These are phyloP conservation scores for Acrobasis repandana DNA, from an alignment of 2,888 invertebrate species.

Conservation along the genomic window DNA sequence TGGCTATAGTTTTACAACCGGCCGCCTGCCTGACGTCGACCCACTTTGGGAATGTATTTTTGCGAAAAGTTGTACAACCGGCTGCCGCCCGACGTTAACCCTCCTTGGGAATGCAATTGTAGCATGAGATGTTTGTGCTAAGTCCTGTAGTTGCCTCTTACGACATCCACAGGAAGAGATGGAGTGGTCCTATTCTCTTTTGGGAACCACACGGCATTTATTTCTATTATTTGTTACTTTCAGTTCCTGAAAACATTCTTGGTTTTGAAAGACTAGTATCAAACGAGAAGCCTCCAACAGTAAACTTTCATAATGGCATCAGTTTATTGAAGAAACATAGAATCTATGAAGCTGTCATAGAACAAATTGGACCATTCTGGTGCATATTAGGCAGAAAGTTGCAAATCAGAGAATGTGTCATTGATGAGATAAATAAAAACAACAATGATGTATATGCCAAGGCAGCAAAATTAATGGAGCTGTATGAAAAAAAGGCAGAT, in stretches of 20 bases:
- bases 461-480: conserved; percentile 14
- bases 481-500: conserved; percentile 14
- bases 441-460: conserved; percentile 10
- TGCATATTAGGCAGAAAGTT: conserved; percentile 16
- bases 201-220: too few relatives aligned
- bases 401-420: conserved; percentile 18
- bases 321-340: conserved; percentile 14
- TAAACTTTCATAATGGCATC: background rate
- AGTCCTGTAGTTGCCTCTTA: too few relatives aligned
- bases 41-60: too few relatives aligned
- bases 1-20: too few relatives aligned
- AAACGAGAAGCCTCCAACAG: background rate
- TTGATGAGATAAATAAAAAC: conserved; percentile 9
- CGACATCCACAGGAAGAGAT: too few relatives aligned
- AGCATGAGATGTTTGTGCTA: too few relatives aligned
- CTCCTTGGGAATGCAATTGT: too few relatives aligned
- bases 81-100: too few relatives aligned
- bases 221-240: background rate
- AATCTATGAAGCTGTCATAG: conserved; percentile 16
- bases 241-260: conserved; percentile 3
- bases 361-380: conserved; percentile 15
- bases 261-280: background rate
- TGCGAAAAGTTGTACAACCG: too few relatives aligned
- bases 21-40: too few relatives aligned
- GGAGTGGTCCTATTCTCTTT: too few relatives aligned